These are phyloP conservation scores for Coregonus sp. DNA, from an alignment of 2,797 vertebrate genomes.

Conservation along the genomic window DNA sequence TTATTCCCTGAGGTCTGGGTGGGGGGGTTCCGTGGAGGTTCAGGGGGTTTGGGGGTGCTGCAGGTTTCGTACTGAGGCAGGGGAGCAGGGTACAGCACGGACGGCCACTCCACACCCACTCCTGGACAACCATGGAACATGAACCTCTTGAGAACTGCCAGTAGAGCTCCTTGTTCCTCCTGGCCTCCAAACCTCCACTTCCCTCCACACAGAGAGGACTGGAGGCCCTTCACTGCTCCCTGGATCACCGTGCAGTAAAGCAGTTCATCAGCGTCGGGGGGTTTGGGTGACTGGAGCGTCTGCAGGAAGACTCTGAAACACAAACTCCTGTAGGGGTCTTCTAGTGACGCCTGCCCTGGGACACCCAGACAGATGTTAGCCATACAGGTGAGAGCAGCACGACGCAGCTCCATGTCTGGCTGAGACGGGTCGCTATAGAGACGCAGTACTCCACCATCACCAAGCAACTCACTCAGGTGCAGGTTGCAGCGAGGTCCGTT, in stretches of 20 bases:
- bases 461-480: slow-evolving; percentile 84
- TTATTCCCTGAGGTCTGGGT: slow-evolving; percentile 71
- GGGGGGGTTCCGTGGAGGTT: slow-evolving; percentile 63
- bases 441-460: slow-evolving; percentile 80
- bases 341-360: slow-evolving; percentile 86
- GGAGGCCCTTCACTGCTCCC: slow-evolving; percentile 89
- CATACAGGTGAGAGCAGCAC: slow-evolving; percentile 86
- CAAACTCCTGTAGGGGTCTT: slow-evolving; percentile 83
- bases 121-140: slow-evolving; percentile 95
- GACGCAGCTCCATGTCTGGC: slow-evolving; percentile 81
- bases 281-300: slow-evolving; percentile 83
- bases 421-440: slow-evolving; percentile 78
- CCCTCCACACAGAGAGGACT: slow-evolving; percentile 87
- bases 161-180: slow-evolving; percentile 86
- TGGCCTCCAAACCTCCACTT: slow-evolving; percentile 86
- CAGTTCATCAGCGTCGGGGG: slow-evolving; percentile 83
- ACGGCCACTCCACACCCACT: slow-evolving; percentile 85
- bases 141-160: slow-evolving; percentile 92
- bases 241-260: slow-evolving; percentile 90
- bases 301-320: slow-evolving; percentile 87
- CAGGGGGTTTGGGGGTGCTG: slow-evolving; percentile 67
- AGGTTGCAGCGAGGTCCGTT: slow-evolving; percentile 91
- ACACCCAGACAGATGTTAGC: slow-evolving; percentile 91
- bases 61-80: slow-evolving; percentile 89
- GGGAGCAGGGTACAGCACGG: slow-evolving; percentile 86